A percentile compares a stretch with the other conserved stretches of the same genome.
phyloP scores from a whole-genome alignment of 2,113 vertebrate species.

The Cyanistes caeruleus region DNA sequence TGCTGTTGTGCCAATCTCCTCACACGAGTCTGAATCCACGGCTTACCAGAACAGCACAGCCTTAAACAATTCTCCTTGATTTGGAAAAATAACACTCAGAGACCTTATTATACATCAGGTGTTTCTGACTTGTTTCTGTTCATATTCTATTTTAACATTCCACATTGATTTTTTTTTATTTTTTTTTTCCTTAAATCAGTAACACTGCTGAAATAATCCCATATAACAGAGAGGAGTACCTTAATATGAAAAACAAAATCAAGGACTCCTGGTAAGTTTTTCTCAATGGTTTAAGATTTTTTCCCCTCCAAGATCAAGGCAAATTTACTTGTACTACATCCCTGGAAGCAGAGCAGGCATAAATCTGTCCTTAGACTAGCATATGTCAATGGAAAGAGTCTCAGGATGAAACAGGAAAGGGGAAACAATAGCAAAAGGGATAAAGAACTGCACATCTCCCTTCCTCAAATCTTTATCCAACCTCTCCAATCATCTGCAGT shows the following conservation, averaged over 20 bases:
- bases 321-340: not conserved
- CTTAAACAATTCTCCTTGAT: not conserved
- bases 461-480: not conserved
- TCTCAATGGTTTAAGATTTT: not conserved
- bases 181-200: not conserved
- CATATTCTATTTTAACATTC: not conserved
- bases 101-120: not conserved
- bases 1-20: not conserved
- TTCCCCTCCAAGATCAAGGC: not conserved
- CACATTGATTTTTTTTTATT: not conserved
- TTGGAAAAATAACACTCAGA: not conserved
- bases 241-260: not conserved
- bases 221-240: not conserved
- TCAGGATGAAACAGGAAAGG: not conserved
- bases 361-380: not conserved
- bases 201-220: not conserved
- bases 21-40: not conserved
- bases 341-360: not conserved
- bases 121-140: not conserved
- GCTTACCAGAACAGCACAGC: not conserved
- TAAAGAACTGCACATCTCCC: not conserved
- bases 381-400: not conserved
- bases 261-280: not conserved
- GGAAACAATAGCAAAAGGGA: not conserved
- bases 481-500: not conserved